A percentile compares a stretch with the other conserved stretches of the same genome.
These are phyloP conservation scores for Meghimatium bilineatum DNA, from an alignment of 2,888 invertebrate species.

Conservation along the genomic window DNA sequence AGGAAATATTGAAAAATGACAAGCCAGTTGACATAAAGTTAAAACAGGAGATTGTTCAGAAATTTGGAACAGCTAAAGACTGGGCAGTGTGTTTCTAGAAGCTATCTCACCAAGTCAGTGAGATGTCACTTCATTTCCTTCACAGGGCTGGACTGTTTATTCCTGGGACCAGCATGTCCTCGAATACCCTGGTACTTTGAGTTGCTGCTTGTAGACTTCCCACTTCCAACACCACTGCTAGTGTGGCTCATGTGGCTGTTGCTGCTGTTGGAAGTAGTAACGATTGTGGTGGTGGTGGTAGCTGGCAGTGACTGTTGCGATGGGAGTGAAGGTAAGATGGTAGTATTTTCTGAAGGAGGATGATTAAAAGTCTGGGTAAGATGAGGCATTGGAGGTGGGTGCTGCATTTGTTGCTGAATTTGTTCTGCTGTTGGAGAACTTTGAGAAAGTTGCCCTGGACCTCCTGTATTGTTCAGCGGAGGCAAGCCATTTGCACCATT, in stretches of 20 bases:
- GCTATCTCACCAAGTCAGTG: conserved; percentile 38
- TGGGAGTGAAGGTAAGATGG: conserved; percentile 31
- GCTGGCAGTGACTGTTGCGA: conserved; percentile 28
- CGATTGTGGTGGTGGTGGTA: neutral
- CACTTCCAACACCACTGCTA: conserved; percentile 29
- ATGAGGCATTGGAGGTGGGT: conserved; percentile 48
- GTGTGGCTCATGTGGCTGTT: conserved; percentile 26
- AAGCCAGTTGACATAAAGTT: conserved; percentile 7
- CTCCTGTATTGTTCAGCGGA: conserved; percentile 21
- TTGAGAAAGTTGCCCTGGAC: conserved; percentile 38
- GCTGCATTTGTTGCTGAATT: conserved; percentile 49
- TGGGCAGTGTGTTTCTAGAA: neutral
- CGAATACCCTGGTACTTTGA: conserved; percentile 41
- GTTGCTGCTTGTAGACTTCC: conserved; percentile 36
- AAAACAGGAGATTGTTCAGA: neutral
- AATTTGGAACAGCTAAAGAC: neutral
- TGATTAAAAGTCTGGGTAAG: conserved; percentile 33
- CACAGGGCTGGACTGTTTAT: conserved; percentile 42
- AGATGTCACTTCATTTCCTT: conserved; percentile 43
- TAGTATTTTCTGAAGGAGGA: conserved; percentile 28
- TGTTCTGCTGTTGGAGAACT: conserved; percentile 48
- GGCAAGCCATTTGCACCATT: conserved; percentile 32
- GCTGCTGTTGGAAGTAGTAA: conserved; percentile 41
- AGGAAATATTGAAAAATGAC: conserved; percentile 2
- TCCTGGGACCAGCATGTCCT: conserved; percentile 22